These are phyloP conservation scores for Meloidogyne chitwoodi DNA, from an alignment of 1,140 invertebrate species.

Conservation along the genomic window DNA sequence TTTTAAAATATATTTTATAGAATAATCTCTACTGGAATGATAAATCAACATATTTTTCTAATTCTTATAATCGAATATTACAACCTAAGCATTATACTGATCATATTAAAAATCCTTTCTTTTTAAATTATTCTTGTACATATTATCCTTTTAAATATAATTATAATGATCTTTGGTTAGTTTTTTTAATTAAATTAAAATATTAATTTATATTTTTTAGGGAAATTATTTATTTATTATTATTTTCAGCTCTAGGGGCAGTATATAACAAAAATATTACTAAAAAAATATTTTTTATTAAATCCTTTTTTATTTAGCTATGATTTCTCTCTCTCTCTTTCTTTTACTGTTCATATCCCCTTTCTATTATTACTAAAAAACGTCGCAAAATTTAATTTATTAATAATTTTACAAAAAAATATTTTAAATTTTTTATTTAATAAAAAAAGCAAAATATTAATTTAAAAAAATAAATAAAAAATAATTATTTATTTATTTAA, in stretches of 20 bases:
- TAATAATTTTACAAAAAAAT: no score
- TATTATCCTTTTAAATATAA: conserved; percentile 9
- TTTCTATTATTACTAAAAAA: no score
- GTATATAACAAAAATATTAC: no score
- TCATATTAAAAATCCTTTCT: background rate
- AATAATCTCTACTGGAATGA: conserved; percentile 11
- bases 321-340: no score
- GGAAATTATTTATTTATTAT: no score
- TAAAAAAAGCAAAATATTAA: no score
- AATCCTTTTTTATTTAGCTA: no score
- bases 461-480: background rate
- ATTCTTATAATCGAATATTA: background rate
- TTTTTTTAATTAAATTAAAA: background rate
- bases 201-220: background rate
- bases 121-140: conserved; percentile 11
- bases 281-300: no score
- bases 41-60: background rate
- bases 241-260: no score
- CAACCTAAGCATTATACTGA: conserved; percentile 6
- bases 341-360: no score
- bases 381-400: no score
- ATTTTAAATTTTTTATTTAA: no score
- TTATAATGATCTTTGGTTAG: conserved; percentile 8
- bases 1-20: background rate
- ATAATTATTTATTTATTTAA: background rate